Percentiles rank a stretch among this genome's conserved stretches.
Conservation (phyloP, 2,797 vertebrate species). For the Lithobates sylvaticus region DNA sequence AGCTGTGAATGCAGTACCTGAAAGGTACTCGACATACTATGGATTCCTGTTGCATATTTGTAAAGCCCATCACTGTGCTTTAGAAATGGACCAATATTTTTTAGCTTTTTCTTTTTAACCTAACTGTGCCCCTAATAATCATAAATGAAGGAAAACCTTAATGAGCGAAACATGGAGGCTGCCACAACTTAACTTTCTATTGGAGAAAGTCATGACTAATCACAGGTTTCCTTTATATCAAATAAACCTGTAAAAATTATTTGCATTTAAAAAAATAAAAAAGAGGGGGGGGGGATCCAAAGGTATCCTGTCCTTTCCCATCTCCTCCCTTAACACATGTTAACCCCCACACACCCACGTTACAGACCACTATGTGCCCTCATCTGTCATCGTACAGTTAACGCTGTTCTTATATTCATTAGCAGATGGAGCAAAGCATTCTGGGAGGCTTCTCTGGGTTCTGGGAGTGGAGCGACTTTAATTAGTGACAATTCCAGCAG, state of each 20-base stretch:
- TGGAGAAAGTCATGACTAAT: too few species aligned
- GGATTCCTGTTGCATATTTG: too few species aligned
- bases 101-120: too few species aligned
- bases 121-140: too few species aligned
- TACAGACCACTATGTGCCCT: neutral
- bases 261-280: neutral
- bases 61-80: too few species aligned
- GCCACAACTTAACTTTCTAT: too few species aligned
- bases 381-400: conserved; percentile 29
- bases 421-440: conserved; percentile 47
- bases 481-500: conserved; percentile 60
- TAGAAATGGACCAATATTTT: too few species aligned
- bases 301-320: neutral
- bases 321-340: neutral
- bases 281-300: neutral
- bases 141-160: too few species aligned
- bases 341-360: conserved; percentile 24
- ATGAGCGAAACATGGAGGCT: too few species aligned
- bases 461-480: conserved; percentile 40
- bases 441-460: conserved; percentile 44
- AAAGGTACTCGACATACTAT: too few species aligned
- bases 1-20: too few species aligned
- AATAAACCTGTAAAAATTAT: neutral
- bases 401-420: conserved; percentile 49
- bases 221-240: too few species aligned